These are phyloP conservation scores for Anableps anableps DNA, from an alignment of 2,797 vertebrate genomes.

Conservation along the genomic window DNA sequence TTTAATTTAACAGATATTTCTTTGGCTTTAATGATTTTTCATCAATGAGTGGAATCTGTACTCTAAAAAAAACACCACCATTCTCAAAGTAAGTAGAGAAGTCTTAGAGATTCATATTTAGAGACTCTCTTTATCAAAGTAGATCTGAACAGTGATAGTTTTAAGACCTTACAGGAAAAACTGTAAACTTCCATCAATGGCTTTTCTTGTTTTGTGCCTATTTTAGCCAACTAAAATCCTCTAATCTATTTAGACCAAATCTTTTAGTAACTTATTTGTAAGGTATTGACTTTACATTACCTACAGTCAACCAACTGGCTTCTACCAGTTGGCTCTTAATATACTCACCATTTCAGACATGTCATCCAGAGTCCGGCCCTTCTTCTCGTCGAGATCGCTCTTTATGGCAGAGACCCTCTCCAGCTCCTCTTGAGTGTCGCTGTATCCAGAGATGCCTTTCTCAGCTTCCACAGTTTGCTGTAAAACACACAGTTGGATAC, in stretches of 20 bases:
- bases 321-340: no score
- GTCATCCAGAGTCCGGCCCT: conserved; percentile 91
- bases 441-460: conserved; percentile 93
- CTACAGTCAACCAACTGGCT: not conserved
- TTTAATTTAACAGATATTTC: no score
- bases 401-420: conserved; percentile 95
- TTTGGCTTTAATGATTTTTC: not conserved
- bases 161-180: not conserved
- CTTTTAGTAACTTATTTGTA: not conserved
- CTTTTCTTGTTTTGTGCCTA: not conserved
- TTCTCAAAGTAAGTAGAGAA: not conserved
- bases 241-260: not conserved
- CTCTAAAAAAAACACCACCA: not conserved
- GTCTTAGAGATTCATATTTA: not conserved
- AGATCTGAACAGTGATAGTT: no score
- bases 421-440: conserved; percentile 93
- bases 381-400: conserved; percentile 93
- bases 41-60: not conserved
- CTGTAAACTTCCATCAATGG: not conserved
- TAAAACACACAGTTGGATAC: conserved; percentile 44
- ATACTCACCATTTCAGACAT: conserved; percentile 95
- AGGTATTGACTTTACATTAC: not conserved
- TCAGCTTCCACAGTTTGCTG: conserved; percentile 92
- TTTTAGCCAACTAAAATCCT: no score
- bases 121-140: no score